These are phyloP conservation scores for Corvus hawaiiensis DNA, from an alignment of 2,113 vertebrate genomes.

Conservation along the genomic window DNA sequence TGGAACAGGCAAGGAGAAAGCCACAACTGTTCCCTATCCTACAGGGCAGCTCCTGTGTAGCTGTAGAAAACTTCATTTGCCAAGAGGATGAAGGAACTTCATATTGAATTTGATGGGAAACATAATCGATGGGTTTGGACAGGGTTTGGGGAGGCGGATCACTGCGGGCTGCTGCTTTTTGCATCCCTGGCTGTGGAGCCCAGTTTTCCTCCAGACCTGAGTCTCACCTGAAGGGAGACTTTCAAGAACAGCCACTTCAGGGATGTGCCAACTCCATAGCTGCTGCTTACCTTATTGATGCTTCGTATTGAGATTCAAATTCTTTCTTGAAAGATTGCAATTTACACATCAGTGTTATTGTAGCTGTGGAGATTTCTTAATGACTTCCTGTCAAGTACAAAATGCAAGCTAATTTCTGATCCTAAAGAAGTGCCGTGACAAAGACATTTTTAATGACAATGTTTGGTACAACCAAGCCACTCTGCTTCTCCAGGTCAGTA, in stretches of 20 bases:
- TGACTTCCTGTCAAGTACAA: slow-evolving; percentile 36
- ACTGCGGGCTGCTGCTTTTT: background rate
- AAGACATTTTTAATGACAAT: background rate
- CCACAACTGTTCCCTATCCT: background rate
- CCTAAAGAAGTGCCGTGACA: background rate
- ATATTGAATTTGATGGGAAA: background rate
- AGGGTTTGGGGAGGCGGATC: accelerated
- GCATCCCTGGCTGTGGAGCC: background rate
- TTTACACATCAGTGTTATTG: slow-evolving; percentile 37
- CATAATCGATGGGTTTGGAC: accelerated
- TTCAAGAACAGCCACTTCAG: background rate
- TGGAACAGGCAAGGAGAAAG: background rate
- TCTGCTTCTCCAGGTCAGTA: background rate
- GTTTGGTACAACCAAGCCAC: background rate
- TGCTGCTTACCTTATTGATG: background rate
- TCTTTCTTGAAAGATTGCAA: slow-evolving; percentile 41
- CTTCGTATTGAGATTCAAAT: slow-evolving; percentile 46
- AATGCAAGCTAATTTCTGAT: slow-evolving; percentile 13
- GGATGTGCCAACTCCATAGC: background rate
- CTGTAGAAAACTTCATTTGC: background rate
- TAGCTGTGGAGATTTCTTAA: slow-evolving; percentile 12
- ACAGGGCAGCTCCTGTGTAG: background rate
- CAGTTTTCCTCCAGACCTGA: background rate
- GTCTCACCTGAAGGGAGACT: background rate
- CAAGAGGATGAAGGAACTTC: background rate